Evolutionary conservation across 2,113 vertebrate species (phyloP), one percentile per base, ranked within the genome.

Genomic region (Podocnemis expansa): DNA sequence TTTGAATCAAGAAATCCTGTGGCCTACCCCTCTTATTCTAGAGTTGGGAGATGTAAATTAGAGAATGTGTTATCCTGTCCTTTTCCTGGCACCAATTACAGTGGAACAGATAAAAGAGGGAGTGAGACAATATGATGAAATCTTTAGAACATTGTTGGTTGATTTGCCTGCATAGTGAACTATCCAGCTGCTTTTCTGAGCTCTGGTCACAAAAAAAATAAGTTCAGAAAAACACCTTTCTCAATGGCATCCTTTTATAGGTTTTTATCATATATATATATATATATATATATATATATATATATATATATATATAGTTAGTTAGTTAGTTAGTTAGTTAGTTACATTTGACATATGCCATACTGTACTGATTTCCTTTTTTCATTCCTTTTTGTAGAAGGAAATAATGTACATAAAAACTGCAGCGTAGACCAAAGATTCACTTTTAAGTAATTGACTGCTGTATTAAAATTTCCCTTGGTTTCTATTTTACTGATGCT

Each of bases 361-460:
- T 5, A 89, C 4, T 63, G 1, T 80, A 31, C 45, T 70, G 49
- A 93, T 96, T 91, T 93, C 84, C 41, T 1, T 93, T 95, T 93
- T 93, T 85, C 21, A 8, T 88, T 81, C 51, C 29, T 91, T 41
- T 16, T 4, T 55, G 45, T 84, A 58, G 76, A 81, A 96, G 83
- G 67, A 86, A 93, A 82, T 29, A 6, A 4, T 91, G 80, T 51
- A 96, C 92, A 96, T 87, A 91, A 89, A 94, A 97, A 90, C 76
- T 90, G 80, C 27, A 88, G 58, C 49, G 51, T 87, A 88, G 82
- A 41, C 52, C 7, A 24, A 88, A 93, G 90, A 95, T 91, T 84
- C 75, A 94, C 91, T 96, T 93, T 84, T 95, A 95, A 97, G 92
- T 97, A 97, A 98, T 98, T 98, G 97, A 90, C 94, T 96, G 87